Conservation (phyloP, 2,113 vertebrate species). For the Odontophorus gujanensis region DNA sequence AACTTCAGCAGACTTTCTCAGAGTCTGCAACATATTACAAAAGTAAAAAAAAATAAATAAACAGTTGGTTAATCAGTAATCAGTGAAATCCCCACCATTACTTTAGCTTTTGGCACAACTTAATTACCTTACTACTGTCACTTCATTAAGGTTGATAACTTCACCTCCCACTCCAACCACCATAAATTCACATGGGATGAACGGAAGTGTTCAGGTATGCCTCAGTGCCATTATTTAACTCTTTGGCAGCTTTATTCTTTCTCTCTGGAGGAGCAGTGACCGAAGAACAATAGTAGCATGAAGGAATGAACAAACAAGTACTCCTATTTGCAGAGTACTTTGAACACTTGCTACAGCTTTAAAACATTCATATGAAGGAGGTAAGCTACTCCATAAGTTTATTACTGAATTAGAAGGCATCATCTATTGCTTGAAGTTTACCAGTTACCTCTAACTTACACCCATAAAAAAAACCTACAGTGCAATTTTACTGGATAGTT, state of each 20-base stretch:
- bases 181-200: background rate
- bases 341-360: background rate
- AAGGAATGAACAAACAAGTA: constrained; percentile 6
- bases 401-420: background rate
- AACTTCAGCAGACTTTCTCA: background rate
- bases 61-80: background rate
- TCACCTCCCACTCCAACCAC: background rate
- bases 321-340: background rate
- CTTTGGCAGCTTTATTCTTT: background rate
- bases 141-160: background rate
- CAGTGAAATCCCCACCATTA: background rate
- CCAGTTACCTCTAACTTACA: background rate
- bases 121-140: fast-evolving
- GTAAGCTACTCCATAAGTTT: background rate
- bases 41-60: background rate
- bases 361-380: background rate
- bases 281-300: background rate
- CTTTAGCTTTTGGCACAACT: background rate
- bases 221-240: background rate
- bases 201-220: background rate
- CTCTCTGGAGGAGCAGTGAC: background rate
- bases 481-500: background rate
- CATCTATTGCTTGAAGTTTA: background rate
- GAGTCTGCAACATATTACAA: background rate
- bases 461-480: background rate